Base-by-base conservation (phyloP, 2,888 invertebrate species). In the Trichogramma evanescens region DNA sequence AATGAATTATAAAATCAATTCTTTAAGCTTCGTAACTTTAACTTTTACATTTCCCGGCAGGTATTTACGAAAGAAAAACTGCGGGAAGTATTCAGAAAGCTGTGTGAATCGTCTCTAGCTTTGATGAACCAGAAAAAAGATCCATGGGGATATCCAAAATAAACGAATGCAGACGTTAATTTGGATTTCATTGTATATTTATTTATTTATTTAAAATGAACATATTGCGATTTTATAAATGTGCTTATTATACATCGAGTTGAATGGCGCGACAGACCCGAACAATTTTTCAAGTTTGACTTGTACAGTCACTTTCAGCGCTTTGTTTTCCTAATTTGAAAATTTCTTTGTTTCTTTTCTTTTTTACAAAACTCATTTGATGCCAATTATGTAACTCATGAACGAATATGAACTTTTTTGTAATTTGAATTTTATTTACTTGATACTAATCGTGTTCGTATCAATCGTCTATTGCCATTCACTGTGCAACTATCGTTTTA, bases 41-140 rank as follows among this genome's bases (percentile, higher is more conserved):
- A 48, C 26, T 26, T 26, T 26, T 26, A 26, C 26, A 26, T 26
- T 26, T 26, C 3, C 26, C 26, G 26, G 1, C 66, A 79, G 78
- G 75, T 78, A 5, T 91, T 88, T 69, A 83, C 87, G 0, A 89
- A 89, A 72, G 88, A 86, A 64, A 89, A 90, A 73, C 77, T 94
- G 52, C 82, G 85, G 59, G 89, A 93, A 74, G 78, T 94, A 42
- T 80, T 94, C 62, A 83, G 84, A 40, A 89, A 89, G 75, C 82
- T 93, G 46, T 85, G 88, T 53, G 91, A 93, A 72, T 89, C 92
- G 2, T 90, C 91, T 6, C 78, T 93, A 10, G 77, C 84, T 7
- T 77, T 93, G 61, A 80, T 95, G 69, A 88, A 93, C 72, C 83
- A 85, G 63, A 89, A 87, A 70, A 83, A 84, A 70, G 94, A 94